Evolutionary conservation across 2,888 invertebrate genomes (phyloP).

Genomic region (Chloroclysta siterata): DNA sequence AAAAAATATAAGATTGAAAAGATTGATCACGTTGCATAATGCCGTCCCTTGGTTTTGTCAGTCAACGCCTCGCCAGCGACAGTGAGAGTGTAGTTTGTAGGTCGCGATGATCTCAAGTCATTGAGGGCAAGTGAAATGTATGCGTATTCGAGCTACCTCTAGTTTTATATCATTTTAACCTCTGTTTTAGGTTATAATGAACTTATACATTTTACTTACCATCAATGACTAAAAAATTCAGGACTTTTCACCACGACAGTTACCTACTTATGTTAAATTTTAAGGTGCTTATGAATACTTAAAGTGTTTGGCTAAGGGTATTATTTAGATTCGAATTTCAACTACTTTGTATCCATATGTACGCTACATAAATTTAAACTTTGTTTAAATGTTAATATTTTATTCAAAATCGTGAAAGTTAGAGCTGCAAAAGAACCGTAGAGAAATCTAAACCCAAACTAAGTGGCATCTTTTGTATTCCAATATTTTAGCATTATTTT

Average conservation of each 20-base stretch:
- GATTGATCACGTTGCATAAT: constrained; percentile 45
- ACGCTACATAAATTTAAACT: too few relatives aligned
- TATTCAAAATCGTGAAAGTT: not conserved
- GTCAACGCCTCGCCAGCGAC: constrained; percentile 53
- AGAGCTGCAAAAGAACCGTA: not conserved
- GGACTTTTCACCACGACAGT: too few relatives aligned
- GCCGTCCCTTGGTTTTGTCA: constrained; percentile 39
- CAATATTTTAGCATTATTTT: too few relatives aligned
- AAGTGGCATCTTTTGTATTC: too few relatives aligned
- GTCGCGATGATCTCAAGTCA: constrained; percentile 67
- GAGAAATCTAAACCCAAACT: not conserved
- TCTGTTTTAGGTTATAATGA: too few relatives aligned
- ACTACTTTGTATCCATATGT: too few relatives aligned
- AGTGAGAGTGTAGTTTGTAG: constrained; percentile 80
- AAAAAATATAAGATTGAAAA: not conserved
- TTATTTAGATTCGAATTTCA: too few relatives aligned
- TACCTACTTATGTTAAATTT: too few relatives aligned
- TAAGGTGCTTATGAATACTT: too few relatives aligned
- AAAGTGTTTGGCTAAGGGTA: too few relatives aligned
- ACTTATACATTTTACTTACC: too few relatives aligned
- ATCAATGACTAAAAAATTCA: too few relatives aligned
- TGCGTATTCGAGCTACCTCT: constrained; percentile 29
- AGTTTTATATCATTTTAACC: not conserved
- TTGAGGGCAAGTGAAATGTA: constrained; percentile 65
- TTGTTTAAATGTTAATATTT: not conserved